Base-by-base conservation (phyloP, 2,888 invertebrate genomes). In the Pogonocherus hispidulus region DNA sequence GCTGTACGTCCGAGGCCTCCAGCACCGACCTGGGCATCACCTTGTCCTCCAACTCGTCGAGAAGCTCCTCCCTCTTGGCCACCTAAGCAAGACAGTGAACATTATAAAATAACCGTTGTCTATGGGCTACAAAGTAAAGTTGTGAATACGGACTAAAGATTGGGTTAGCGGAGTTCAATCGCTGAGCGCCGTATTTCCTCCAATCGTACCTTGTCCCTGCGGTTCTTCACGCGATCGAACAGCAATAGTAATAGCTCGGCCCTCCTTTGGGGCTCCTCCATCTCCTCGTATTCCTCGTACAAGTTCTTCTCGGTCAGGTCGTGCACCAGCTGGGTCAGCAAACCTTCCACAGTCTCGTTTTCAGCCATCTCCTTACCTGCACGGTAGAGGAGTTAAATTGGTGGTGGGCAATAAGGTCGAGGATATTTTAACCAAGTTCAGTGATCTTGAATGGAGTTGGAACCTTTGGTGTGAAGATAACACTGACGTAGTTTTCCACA, bases 31-130 rank as follows among this genome's bases (percentile, higher is more conserved):
- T 69, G 18, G 79, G 78, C 72, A 84, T 69, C 4, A 81, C 64
- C 44, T 77, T 79, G 14, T 80, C 73, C 66, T 84, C 84, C 3
- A 85, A 76, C 18, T 84, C 79, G 68, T 85, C 86, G 44, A 86
- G 63, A 3, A 84, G 70, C 67, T 84, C 83, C 73, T 85, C 84
- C 16, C 85, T 76, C 69, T 77, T 79, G 2, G 79, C 77, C 4
- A 84, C 80, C 80, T 83, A 67, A 20, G 2, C 1, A 6, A n/a
- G 2, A 16, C 9, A 32, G 32, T 16, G 18, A 52, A 52, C 11
- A 41, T n/a, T n/a, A n/a, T n/a, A n/a, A n/a, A n/a, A n/a, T n/a
- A n/a, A n/a, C n/a, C n/a, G n/a, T n/a, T n/a, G n/a, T n/a, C n/a
- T n/a, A n/a, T n/a, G n/a, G n/a, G n/a, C n/a, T n/a, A n/a, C n/a